Base-by-base conservation (phyloP, 2,113 vertebrate species). In the Oreochromis niloticus region DNA sequence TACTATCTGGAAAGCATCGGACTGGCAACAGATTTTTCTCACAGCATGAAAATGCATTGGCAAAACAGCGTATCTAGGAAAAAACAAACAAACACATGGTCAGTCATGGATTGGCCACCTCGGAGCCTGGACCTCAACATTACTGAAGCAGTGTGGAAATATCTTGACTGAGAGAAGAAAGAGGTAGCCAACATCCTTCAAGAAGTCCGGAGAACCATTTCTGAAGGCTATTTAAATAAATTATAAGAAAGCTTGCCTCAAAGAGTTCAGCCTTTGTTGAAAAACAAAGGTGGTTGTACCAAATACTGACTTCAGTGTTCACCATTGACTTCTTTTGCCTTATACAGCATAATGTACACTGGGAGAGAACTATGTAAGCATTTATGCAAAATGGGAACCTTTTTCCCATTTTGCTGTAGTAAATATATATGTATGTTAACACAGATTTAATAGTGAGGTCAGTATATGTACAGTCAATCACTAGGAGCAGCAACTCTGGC, bases 51-150 rank as follows among this genome's bases (percentile, higher is more conserved):
- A 43, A 43, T 24, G 12, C 66, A n/a, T n/a, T 5, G n/a, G 17
- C 61, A 66, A 22, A 71, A 71, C n/a, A 71, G n/a, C 4, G 2
- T n/a, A 3, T 13, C 6, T 66, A 6, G 34, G 61, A 0, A 2
- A 16, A 39, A 8, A 32, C 0, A 16, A 7, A 7, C 2, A 41
- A 10, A 41, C 61, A 66, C 61, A 39, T 39, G 61, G 32, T n/a
- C 0, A 2, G 4, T 39, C 34, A 66, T 41, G 39, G 39, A 41
- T 10, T 41, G 39, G 39, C 9, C 39, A 10, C 39, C 9, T 11
- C 39, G 1, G 4, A 10, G 39, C 39, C 39, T 11, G 10, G 39
- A 41, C 4, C 39, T 41, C 10, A 41, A 41, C 39, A 41, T 39
- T 66, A 39, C 34, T 66, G 32, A 66, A 66, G 1, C 34, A 66